Evolutionary conservation across 2,797 vertebrate genomes (phyloP), one percentile per base, ranked within the genome.

Genomic region (Emys orbicularis): DNA sequence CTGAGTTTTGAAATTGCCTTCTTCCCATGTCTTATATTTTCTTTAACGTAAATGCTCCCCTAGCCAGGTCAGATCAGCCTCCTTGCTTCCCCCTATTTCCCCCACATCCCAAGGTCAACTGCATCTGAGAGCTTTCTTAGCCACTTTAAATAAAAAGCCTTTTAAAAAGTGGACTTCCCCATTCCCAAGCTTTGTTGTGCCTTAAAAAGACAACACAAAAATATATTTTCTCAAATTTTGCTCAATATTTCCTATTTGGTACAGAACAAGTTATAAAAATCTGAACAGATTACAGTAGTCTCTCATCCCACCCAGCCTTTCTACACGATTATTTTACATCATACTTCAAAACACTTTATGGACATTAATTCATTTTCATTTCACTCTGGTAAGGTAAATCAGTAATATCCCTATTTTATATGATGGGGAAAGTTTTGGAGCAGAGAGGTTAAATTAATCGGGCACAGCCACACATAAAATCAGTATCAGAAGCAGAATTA

Each of bases 1-100:
- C 19, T 0, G 1, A 90, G 79, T 57, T 72, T 81, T 93, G 88
- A 94, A 97, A 89, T 27, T 72, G 25, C 37, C n/a, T 77, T 79
- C 65, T 91, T 34, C 49, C 29, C 0, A 0, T 4, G 0, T 34
- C 77, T 89, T 89, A 18, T 37, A 25, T 52, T 89, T 87, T 87
- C 25, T 88, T 86, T 89, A 56, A 31, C 1, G 12, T 77, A n/a
- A 27, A 79, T 74, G 29, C 59, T 54, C 37, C 41, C 79, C n/a
- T 6, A 41, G n/a, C 52, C 87, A 85, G 47, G 65, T 89, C 47
- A 59, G 31, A 21, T 50, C 37, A 59, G 9, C 49, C 65, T 81
- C 37, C 18, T n/a, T 34, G 31, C 31, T 21, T 81, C 31, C 8
- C 25, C 76, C 12, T n/a, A n/a, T 31, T 29, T 12, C 21, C 76